These are phyloP conservation scores for Willisornis vidua DNA, from an alignment of 2,113 vertebrate genomes.

Conservation along the genomic window DNA sequence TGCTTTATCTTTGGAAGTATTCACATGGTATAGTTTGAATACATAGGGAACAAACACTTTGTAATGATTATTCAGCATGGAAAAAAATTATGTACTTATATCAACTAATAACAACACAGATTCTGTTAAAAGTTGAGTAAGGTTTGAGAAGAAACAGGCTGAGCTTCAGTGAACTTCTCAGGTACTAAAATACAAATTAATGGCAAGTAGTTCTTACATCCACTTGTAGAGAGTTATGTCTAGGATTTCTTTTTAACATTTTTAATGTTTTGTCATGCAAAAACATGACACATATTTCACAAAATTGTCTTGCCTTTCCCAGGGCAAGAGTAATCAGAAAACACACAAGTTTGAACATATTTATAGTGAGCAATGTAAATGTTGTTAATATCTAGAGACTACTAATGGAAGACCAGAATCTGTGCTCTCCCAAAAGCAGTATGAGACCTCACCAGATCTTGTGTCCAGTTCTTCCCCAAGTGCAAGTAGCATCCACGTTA, in stretches of 20 bases:
- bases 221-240: not conserved
- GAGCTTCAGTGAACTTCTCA: not conserved
- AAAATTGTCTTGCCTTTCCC: not conserved
- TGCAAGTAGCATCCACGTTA: not conserved
- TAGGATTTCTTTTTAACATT: not conserved
- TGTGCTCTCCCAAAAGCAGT: not conserved
- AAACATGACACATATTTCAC: fast-evolving
- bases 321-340: not conserved
- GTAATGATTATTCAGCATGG: not conserved
- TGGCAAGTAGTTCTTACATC: not conserved
- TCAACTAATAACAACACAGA: not conserved
- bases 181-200: not conserved
- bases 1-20: not conserved
- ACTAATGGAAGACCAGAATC: not conserved
- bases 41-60: not conserved
- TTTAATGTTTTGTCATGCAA: not conserved
- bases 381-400: not conserved
- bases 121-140: not conserved
- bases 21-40: not conserved
- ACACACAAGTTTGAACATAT: fast-evolving
- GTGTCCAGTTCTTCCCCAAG: not conserved
- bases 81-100: not conserved
- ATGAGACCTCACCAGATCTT: not conserved
- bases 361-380: not conserved
- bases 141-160: not conserved